Base-by-base conservation (phyloP, 2,113 vertebrate species). In the Entosphenus tridentatus region DNA sequence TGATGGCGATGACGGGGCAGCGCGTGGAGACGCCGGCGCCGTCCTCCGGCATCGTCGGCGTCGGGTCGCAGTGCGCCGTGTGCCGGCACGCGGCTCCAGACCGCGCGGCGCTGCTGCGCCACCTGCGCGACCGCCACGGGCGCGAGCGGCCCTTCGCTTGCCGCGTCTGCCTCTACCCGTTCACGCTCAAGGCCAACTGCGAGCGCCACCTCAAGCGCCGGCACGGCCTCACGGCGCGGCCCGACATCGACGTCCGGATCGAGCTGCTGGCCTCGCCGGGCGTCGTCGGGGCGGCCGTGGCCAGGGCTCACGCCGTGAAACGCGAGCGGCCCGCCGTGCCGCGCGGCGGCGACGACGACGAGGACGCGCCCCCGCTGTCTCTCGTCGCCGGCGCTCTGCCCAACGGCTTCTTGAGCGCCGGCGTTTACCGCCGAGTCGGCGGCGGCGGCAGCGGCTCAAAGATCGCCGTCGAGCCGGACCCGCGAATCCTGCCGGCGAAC, bases 131-230 rank as follows among this genome's bases (percentile, higher is more conserved):
- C 14, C 95, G 89, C 0, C 93, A 98, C 81, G 96, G 93, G 0
- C 91, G 92, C 2, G 92, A 98, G 78, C 81, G 93, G 69, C 93
- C 92, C 1, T 98, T 95, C 62, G 83, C 96, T 71, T 98, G 93
- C 76, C 86, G 88, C n/a, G 85, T 98, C 75, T 98, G 93, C 77
- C 89, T 90, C 75, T 98, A 96, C 73, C 90, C 92, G 0, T 98
- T 98, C 81, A 98, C 92, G 0, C 90, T 98, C 75, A 96, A 96
- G 75, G 93, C 92, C 75, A 98, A 98, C 77, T 98, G 93, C 0
- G 93, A 98, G 80, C 84, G 93, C 72, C 93, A 98, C 77, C 81
- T 97, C 73, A 82, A 90, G 57, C 96, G 96, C 79, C 96, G 96
- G 75, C 93, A 98, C 78, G 84, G 83, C 76, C 96, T 95, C 77